These are phyloP conservation scores for Emmelina monodactyla DNA, from an alignment of 2,888 invertebrate genomes.

Conservation along the genomic window DNA sequence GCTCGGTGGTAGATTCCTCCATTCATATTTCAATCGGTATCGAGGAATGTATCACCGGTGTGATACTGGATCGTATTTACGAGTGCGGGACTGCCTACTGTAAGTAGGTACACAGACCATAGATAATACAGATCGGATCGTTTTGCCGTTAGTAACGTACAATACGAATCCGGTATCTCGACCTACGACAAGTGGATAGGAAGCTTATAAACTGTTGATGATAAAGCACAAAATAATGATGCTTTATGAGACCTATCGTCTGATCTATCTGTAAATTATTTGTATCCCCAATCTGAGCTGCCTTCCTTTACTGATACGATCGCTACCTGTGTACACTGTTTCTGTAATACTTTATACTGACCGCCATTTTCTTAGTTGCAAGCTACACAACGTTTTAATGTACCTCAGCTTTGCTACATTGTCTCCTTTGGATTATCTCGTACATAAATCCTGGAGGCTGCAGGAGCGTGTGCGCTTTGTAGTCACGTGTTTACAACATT, in stretches of 20 bases:
- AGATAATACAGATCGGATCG: conserved; percentile 35
- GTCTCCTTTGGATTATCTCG: too few relatives aligned
- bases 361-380: too few relatives aligned
- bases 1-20: conserved; percentile 27
- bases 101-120: conserved; percentile 24
- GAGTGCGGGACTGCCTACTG: conserved; percentile 37
- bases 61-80: conserved; percentile 48
- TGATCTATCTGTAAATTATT: conserved; percentile 1
- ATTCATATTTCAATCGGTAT: conserved; percentile 54
- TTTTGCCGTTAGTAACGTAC: conserved; percentile 26
- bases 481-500: too few relatives aligned
- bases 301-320: not conserved
- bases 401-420: too few relatives aligned
- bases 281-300: not conserved
- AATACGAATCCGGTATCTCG: conserved; percentile 23
- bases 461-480: too few relatives aligned
- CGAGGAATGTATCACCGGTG: conserved; percentile 44
- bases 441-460: too few relatives aligned
- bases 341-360: not conserved
- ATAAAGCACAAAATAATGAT: conserved; percentile 1
- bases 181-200: conserved; percentile 22
- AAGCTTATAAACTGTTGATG: conserved; percentile 5
- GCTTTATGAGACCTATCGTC: not conserved
- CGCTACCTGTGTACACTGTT: not conserved
- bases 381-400: too few relatives aligned